phyloP scores from a whole-genome alignment of 2,113 vertebrate species.

The Agapornis roseicollis region DNA sequence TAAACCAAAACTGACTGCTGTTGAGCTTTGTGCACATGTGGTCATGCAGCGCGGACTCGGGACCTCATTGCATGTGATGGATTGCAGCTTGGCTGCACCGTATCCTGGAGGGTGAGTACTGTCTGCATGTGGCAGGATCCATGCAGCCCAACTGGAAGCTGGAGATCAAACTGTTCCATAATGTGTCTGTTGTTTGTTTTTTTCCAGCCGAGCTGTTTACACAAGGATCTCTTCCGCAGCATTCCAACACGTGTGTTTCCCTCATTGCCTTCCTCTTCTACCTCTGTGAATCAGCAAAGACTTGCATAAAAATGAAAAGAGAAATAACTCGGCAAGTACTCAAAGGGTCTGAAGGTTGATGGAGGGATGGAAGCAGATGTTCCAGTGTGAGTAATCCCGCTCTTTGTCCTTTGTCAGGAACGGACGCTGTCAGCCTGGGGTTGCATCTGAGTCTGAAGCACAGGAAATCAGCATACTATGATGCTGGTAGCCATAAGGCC shows the following conservation, averaged over 20 bases:
- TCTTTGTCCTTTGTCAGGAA: not conserved
- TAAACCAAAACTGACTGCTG: not conserved
- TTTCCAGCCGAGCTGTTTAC: slow-evolving; percentile 21
- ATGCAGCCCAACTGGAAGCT: not conserved
- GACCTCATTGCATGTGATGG: not conserved
- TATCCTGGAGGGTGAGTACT: not conserved
- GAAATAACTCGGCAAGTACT: not conserved
- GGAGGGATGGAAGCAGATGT: not conserved
- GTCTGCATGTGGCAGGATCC: not conserved
- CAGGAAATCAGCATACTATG: not conserved
- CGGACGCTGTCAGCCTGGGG: not conserved
- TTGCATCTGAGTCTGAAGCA: not conserved
- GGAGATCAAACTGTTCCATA: not conserved
- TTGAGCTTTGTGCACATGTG: not conserved
- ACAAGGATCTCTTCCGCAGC: not conserved
- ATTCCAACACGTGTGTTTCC: not conserved
- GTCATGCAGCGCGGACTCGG: not conserved
- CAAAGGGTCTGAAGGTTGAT: not conserved
- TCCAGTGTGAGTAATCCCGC: not conserved
- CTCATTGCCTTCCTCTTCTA: not conserved
- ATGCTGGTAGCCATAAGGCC: not conserved
- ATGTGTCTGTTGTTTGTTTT: not conserved
- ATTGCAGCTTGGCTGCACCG: not conserved
- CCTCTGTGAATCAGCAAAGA: slow-evolving; percentile 1
- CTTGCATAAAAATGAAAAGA: not conserved